Evolutionary conservation across 2,888 invertebrate genomes (phyloP), one percentile per base, ranked within the genome.

Genomic region (Mantis religiosa): DNA sequence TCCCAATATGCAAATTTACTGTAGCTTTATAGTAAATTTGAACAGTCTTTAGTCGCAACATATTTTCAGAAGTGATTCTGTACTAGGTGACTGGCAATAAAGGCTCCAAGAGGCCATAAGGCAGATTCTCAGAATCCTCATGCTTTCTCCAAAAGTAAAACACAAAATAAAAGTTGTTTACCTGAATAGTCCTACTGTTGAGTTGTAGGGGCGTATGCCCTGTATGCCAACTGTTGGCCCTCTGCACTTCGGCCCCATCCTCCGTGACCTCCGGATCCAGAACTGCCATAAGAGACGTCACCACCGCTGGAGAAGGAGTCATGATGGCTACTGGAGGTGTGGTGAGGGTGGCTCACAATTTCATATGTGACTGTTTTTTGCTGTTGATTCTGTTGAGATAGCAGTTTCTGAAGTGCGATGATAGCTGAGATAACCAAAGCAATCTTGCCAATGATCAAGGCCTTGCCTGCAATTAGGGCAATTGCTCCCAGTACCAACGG

Each of bases 301-400:
- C 93, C 93, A 86, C 95, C 95, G 88, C 93, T 93, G 89, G 93
- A 93, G 84, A 93, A 93, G 82, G 93, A 92, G 84, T 93, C 93
- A 90, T 94, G 93, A 90, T 97, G 97, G 91, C 96, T 95, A 92
- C 95, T 95, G 91, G 95, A 94, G 90, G 95, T 95, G 93, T 97
- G 97, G 92, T 97, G 97, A 88, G 97, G 97, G 93, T 97, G 97
- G 0, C 97, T 96, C 0, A 97, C 97, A 81, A 97, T 97, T 92
- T 97, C 97, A 92, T 97, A 97, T 7, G 97, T 97, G 90, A 97
- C 97, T 92, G 97, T 97, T 92, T 97, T 97, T 93, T 97, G 96
- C 92, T 96, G 96, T 2, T 93, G 93, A 91, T 97, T 93, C 87
- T 97, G 94, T 92, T 97, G 84, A 8, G 96, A 96, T 91, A 97